Evolutionary conservation across 64 coral and sea anemone genomes (phyloP), one percentile per base, ranked within the genome.

Genomic region (Porites australiensis): DNA sequence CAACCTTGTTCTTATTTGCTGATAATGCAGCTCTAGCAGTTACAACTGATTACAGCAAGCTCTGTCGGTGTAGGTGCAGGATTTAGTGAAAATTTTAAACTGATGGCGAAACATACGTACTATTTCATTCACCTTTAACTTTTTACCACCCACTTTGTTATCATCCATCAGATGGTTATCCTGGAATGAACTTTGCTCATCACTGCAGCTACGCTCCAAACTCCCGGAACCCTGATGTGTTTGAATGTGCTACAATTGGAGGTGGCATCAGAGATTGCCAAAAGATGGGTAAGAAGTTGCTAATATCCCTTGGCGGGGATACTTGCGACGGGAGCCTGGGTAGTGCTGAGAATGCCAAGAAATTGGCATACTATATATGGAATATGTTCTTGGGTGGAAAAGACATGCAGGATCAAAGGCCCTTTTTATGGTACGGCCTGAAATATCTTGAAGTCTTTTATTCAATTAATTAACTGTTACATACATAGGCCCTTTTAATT

Each of bases 151-250:
- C 44, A 70, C 46, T 81, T 90, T 58, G 21, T 69, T 46, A 51
- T 46, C 27, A 59, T 54, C 10, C 21, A 11, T 13, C n/a, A 91
- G 89, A 82, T 16, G 54, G 61, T 73, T 54, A 82, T 43, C 92
- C 92, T 6, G 92, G 92, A 44, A 94, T 94, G 86, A 94, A 94
- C 75, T 94, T 94, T 55, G 92, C 92, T 18, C 92, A 94, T 53
- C 92, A 94, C 86, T 94, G 92, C 65, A 94, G 92, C 48, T 94
- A 94, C 52, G 86, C 58, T 4, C 92, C 92, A 16, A 66, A 94
- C 37, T 12, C 76, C 18, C 27, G 80, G 13, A 82, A 82, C 76
- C 92, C 92, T 74, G 92, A 69, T 15, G 70, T 82, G 6, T 94
- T 89, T 27, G 92, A 94, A 20, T 94, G 92, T 54, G 92, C 92